Evolutionary conservation across 2,888 invertebrate species (phyloP).

Genomic region (Parnassius apollo): DNA sequence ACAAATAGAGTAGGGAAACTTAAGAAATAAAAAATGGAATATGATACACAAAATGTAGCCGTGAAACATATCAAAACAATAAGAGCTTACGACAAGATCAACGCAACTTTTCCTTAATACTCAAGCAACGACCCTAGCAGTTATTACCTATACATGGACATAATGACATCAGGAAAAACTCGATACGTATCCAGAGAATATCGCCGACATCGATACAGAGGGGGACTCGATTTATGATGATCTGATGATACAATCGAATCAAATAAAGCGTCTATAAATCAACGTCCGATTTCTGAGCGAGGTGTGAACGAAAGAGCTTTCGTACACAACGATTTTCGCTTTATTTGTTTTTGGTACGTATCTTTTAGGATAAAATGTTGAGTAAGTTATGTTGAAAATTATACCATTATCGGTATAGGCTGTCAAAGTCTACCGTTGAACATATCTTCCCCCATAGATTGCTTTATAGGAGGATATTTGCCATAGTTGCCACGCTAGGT

Average conservation of each 20-base stretch:
- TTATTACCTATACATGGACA: constrained; percentile 69
- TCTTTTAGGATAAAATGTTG: constrained; percentile 1
- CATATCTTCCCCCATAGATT: no score
- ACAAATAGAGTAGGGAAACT: no score
- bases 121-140: constrained; percentile 43
- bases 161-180: constrained; percentile 73
- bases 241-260: constrained; percentile 80
- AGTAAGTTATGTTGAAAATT: background rate
- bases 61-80: constrained; percentile 8
- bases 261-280: constrained; percentile 78
- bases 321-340: constrained; percentile 35
- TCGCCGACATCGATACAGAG: constrained; percentile 42
- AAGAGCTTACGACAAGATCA: constrained; percentile 40
- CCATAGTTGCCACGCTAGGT: no score
- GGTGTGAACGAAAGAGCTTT: constrained; percentile 51
- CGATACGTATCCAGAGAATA: constrained; percentile 54
- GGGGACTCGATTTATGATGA: constrained; percentile 71
- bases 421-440: no score
- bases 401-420: no score
- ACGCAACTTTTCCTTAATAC: constrained; percentile 45
- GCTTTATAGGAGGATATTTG: no score
- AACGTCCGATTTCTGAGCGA: constrained; percentile 66
- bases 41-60: no score
- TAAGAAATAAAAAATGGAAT: no score
- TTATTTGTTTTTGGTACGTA: constrained; percentile 15